Conservation (phyloP, 1,140 invertebrate genomes). For the Calliphora vicina region DNA sequence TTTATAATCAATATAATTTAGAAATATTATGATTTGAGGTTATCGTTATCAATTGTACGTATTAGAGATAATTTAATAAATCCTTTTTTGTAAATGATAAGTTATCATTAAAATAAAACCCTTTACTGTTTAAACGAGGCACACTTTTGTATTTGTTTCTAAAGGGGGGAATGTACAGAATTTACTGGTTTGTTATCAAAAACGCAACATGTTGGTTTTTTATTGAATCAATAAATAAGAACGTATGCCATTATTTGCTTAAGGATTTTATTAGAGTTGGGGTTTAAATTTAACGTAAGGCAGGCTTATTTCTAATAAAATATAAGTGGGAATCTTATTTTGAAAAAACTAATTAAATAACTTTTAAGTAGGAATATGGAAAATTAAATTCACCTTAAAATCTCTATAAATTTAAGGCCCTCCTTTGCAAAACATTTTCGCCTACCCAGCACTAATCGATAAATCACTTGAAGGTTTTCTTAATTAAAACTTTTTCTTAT, state of each 20-base stretch:
- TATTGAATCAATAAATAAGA: not conserved
- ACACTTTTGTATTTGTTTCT: not conserved
- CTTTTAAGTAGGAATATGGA: no score
- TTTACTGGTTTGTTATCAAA: not conserved
- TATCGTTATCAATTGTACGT: not conserved
- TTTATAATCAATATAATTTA: not conserved
- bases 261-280: not conserved
- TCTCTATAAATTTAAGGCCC: no score
- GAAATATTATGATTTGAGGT: not conserved
- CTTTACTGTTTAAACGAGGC: not conserved
- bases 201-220: not conserved
- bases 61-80: not conserved
- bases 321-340: no score
- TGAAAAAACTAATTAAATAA: no score
- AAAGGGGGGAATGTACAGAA: not conserved
- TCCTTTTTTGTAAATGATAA: not conserved
- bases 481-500: conserved; percentile 61
- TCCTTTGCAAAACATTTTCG: not conserved
- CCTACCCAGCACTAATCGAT: conserved; percentile 55
- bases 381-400: no score
- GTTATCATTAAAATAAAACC: not conserved
- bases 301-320: no score
- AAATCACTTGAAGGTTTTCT: conserved; percentile 64
- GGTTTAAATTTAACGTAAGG: not conserved
- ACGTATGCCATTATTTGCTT: not conserved